phyloP scores from a whole-genome alignment of 2,113 vertebrate species.

The Barbus barbus region DNA sequence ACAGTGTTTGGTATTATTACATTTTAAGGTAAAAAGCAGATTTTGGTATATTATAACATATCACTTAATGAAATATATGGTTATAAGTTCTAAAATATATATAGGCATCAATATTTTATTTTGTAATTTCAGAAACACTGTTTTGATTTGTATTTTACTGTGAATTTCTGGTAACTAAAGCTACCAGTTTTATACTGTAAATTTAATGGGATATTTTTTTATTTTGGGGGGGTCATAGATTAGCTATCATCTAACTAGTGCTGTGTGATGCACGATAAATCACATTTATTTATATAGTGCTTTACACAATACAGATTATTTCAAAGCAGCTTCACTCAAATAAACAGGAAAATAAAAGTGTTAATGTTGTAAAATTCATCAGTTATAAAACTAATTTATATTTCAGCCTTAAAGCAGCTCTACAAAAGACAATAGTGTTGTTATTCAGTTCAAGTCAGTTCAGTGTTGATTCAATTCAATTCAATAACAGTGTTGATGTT shows the following conservation, averaged over 20 bases:
- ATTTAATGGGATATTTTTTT: too few relatives aligned
- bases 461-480: too few relatives aligned
- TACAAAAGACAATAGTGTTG: neutral
- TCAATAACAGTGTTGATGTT: neutral
- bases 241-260: neutral
- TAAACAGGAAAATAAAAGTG: neutral
- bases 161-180: neutral
- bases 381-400: neutral
- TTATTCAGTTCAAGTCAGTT: neutral
- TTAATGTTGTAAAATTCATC: neutral
- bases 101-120: neutral
- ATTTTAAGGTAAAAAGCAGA: too few relatives aligned
- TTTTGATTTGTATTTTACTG: neutral
- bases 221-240: too few relatives aligned
- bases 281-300: neutral
- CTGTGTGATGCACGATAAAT: neutral
- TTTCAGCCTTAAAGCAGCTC: neutral
- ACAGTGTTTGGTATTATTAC: too few relatives aligned
- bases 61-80: neutral
- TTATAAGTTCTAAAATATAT: neutral
- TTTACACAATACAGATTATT: neutral
- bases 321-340: too few relatives aligned
- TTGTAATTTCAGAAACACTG: neutral
- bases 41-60: neutral
- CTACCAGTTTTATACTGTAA: neutral